A percentile compares a stretch with the other conserved stretches of the same genome.
These are phyloP conservation scores for Hydropsyche tenuis DNA, from an alignment of 1,140 invertebrate genomes.

Conservation along the genomic window DNA sequence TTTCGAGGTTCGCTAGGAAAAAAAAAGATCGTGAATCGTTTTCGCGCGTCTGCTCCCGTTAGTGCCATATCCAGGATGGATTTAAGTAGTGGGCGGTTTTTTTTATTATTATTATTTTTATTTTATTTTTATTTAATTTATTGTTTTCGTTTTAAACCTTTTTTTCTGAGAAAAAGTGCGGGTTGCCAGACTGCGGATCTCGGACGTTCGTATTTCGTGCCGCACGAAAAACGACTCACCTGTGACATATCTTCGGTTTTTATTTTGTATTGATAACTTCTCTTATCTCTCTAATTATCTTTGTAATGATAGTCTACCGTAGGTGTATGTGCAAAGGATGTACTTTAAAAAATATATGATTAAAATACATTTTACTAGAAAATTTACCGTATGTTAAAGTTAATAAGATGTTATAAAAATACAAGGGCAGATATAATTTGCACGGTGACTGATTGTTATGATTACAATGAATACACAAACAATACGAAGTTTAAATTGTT, in stretches of 20 bases:
- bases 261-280: conserved; percentile 31
- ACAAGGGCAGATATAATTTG: conserved; percentile 44
- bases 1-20: neutral
- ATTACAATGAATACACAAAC: conserved; percentile 5
- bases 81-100: neutral
- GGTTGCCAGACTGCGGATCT: too few relatives aligned
- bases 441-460: conserved; percentile 44
- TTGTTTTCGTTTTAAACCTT: too few relatives aligned
- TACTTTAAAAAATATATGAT: conserved; percentile 7
- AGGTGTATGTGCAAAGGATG: conserved; percentile 16
- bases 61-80: conserved; percentile 21
- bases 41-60: conserved; percentile 16
- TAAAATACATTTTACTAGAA: conserved; percentile 16
- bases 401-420: conserved; percentile 23
- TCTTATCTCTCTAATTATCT: conserved; percentile 11
- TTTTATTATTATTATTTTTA: too few relatives aligned
- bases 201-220: too few relatives aligned
- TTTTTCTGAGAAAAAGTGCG: too few relatives aligned
- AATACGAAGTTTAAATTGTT: conserved; percentile 6
- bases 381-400: conserved; percentile 10
- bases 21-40: neutral
- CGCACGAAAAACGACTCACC: neutral
- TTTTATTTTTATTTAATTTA: too few relatives aligned
- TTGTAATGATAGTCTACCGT: neutral
- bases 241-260: conserved; percentile 35